Conservation (phyloP, 2,113 vertebrate species). For the Cryptotis parvus region DNA sequence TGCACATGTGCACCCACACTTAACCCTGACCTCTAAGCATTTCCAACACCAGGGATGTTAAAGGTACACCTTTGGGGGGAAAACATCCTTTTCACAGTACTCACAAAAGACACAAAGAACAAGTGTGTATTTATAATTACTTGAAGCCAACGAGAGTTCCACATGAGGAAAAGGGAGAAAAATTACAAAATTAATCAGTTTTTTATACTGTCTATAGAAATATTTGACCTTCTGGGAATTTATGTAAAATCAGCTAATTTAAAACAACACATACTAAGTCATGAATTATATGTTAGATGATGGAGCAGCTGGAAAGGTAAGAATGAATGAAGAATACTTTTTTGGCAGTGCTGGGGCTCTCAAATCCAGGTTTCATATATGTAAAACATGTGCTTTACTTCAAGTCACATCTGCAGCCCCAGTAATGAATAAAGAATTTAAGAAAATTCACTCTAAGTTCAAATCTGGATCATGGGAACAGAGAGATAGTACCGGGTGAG, state of each 20-base stretch:
- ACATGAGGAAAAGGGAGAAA: neutral
- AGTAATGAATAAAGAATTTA: neutral
- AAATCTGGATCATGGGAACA: neutral
- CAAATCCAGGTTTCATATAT: too few relatives aligned
- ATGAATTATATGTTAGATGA: neutral
- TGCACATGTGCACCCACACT: constrained; percentile 49
- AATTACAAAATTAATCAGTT: neutral
- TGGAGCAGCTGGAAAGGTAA: neutral
- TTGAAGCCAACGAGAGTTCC: constrained; percentile 42
- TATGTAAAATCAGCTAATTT: constrained; percentile 10
- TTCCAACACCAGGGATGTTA: constrained; percentile 54
- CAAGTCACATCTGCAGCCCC: neutral
- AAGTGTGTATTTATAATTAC: constrained; percentile 38
- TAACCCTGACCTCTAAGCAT: constrained; percentile 63
- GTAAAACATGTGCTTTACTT: too few relatives aligned
- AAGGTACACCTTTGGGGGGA: neutral
- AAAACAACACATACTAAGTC: neutral
- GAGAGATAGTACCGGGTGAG: too few relatives aligned
- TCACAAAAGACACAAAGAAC: constrained; percentile 54
- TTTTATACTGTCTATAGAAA: neutral
- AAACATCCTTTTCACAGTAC: constrained; percentile 26
- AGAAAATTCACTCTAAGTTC: neutral
- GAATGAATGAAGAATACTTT: too few relatives aligned
- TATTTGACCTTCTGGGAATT: constrained; percentile 32
- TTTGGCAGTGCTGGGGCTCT: too few relatives aligned